Percentiles rank a stretch among this genome's conserved stretches.
Conservation (phyloP, 2,113 vertebrate species). For the Cheilinus undulatus region DNA sequence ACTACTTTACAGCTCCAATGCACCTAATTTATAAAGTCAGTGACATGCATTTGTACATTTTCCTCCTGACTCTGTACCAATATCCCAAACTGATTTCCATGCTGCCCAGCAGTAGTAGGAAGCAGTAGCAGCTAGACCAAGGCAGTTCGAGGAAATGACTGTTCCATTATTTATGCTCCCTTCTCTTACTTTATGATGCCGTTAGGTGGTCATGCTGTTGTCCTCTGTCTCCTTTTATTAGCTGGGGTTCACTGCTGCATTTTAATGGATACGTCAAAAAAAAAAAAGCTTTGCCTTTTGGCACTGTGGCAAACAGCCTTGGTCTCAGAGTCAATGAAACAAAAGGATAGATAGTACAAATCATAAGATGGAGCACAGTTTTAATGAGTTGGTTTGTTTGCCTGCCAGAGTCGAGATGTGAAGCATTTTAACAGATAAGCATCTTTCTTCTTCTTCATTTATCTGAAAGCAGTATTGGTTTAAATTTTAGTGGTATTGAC, state of each 20-base stretch:
- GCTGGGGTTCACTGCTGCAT: constrained; percentile 58
- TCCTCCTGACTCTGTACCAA: constrained; percentile 37
- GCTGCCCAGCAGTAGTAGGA: constrained; percentile 17
- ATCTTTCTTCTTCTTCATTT: constrained; percentile 34
- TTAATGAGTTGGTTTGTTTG: constrained; percentile 65
- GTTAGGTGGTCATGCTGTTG: constrained; percentile 67
- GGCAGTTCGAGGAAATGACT: constrained; percentile 64
- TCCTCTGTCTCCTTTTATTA: constrained; percentile 77
- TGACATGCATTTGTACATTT: constrained; percentile 60
- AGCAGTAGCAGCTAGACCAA: constrained; percentile 40
- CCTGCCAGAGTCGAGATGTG: constrained; percentile 45
- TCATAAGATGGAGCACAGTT: constrained; percentile 43
- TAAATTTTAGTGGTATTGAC: constrained; percentile 21
- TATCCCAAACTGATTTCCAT: constrained; percentile 58
- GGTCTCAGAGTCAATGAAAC: constrained; percentile 52
- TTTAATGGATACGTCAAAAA: constrained; percentile 72
- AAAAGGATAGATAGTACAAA: constrained; percentile 45
- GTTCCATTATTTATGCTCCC: constrained; percentile 78
- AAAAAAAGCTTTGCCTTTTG: constrained; percentile 62
- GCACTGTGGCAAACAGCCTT: constrained; percentile 42
- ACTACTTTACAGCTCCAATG: constrained; percentile 57
- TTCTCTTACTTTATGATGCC: constrained; percentile 75
- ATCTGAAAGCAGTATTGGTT: constrained; percentile 23
- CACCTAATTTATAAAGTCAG: constrained; percentile 58
- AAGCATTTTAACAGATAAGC: constrained; percentile 51